These are phyloP conservation scores for Chironomus tepperi DNA, from an alignment of 1,140 invertebrate species.

Conservation along the genomic window DNA sequence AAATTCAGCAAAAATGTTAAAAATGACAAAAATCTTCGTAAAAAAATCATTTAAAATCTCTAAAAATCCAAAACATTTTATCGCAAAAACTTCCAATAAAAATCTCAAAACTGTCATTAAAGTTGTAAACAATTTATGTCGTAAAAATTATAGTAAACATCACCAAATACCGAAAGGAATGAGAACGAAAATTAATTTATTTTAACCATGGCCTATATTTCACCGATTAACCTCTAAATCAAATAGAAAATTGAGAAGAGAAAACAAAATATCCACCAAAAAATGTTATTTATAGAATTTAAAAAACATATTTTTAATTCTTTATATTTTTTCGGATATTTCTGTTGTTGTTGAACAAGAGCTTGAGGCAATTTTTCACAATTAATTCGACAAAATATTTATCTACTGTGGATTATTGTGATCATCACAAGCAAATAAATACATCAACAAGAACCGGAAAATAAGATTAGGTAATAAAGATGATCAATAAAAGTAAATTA, in stretches of 20 bases:
- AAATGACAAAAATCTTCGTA: too few species aligned
- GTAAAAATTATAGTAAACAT: too few species aligned
- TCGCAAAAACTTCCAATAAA: not conserved
- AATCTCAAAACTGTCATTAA: not conserved
- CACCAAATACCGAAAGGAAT: too few species aligned
- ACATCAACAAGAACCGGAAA: not conserved
- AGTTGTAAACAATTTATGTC: too few species aligned
- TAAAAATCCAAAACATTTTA: not conserved
- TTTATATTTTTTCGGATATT: not conserved
- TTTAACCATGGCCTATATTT: not conserved
- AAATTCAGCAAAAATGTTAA: too few species aligned
- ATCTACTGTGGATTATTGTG: not conserved
- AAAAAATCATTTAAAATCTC: too few species aligned
- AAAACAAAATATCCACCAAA: not conserved
- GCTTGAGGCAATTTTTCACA: constrained; percentile 1
- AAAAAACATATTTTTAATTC: constrained; percentile 1
- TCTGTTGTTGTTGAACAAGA: not conserved
- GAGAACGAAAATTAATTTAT: not conserved
- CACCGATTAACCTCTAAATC: constrained; percentile 1
- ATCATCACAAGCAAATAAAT: not conserved
- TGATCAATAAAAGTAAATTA: not conserved
- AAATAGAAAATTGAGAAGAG: not conserved
- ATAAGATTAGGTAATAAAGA: not conserved
- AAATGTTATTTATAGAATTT: not conserved
- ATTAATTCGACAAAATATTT: not conserved